Conservation (phyloP, 2,797 vertebrate genomes). For the Orientallactaga sibirica region DNA sequence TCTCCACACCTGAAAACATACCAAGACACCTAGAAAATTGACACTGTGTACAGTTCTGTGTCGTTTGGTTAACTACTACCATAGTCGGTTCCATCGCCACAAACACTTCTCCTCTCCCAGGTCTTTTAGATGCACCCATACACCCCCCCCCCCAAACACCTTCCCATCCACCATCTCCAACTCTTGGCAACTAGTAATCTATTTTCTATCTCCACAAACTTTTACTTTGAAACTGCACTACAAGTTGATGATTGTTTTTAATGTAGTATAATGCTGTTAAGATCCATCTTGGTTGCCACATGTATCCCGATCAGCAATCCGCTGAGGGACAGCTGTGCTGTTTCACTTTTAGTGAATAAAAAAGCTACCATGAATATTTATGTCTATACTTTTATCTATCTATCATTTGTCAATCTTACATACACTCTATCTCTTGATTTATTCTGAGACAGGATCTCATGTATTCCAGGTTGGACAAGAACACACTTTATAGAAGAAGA, state of each 20-base stretch:
- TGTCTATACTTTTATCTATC: neutral
- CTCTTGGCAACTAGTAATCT: conserved; percentile 1
- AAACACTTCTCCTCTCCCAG: neutral
- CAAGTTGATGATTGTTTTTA: neutral
- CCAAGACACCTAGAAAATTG: neutral
- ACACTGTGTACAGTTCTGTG: neutral
- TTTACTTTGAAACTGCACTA: conserved; percentile 46
- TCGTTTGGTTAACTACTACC: neutral
- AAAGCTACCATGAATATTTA: neutral
- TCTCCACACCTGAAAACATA: too few relatives aligned
- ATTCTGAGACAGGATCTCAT: too few relatives aligned
- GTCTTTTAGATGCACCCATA: neutral
- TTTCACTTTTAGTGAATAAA: neutral
- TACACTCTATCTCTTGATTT: too few relatives aligned
- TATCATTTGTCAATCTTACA: too few relatives aligned
- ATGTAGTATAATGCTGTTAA: conserved; percentile 7
- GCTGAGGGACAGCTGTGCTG: neutral
- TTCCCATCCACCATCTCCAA: neutral
- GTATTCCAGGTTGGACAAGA: too few relatives aligned
- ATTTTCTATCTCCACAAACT: neutral
- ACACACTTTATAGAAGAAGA: too few relatives aligned
- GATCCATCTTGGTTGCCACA: neutral
- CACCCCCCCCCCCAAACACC: neutral
- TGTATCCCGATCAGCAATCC: neutral
- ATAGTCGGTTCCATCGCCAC: neutral